Percentiles rank a stretch among this genome's conserved stretches.
Conservation (phyloP, 2,888 invertebrate genomes). For the Meganola albula region DNA sequence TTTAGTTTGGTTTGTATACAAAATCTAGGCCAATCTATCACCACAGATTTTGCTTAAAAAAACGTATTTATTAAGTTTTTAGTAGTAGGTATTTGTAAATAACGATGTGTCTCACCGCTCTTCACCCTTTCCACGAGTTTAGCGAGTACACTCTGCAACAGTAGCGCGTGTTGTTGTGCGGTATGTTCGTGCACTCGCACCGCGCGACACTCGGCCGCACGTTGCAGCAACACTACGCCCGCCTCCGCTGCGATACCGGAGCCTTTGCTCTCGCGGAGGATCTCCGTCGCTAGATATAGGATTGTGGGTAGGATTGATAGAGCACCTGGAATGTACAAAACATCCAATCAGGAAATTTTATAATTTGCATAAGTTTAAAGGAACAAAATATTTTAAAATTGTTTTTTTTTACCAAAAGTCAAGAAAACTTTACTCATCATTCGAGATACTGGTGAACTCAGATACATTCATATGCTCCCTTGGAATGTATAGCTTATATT, state of each 20-base stretch:
- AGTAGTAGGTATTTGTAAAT: not conserved
- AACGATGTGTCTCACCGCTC: conserved; percentile 75
- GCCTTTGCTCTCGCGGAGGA: conserved; percentile 89
- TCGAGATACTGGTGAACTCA: too few relatives aligned
- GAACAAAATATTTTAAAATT: too few relatives aligned
- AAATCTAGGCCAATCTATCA: too few relatives aligned
- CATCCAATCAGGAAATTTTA: too few relatives aligned
- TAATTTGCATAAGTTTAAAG: too few relatives aligned
- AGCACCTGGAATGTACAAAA: conserved; percentile 87
- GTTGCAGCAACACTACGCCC: conserved; percentile 84
- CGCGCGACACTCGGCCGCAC: conserved; percentile 85
- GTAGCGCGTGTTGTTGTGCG: conserved; percentile 84
- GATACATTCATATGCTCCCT: too few relatives aligned
- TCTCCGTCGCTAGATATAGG: conserved; percentile 92
- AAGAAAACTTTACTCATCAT: too few relatives aligned
- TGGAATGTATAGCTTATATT: too few relatives aligned
- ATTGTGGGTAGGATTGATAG: conserved; percentile 93
- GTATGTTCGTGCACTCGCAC: conserved; percentile 82
- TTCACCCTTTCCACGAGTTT: conserved; percentile 94
- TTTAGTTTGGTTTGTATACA: too few relatives aligned
- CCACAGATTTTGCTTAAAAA: too few relatives aligned
- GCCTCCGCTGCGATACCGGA: conserved; percentile 80
- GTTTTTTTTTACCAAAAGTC: too few relatives aligned
- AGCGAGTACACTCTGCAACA: conserved; percentile 92
- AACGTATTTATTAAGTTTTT: too few relatives aligned